These are phyloP conservation scores for Drosophila tani DNA, from an alignment of 1,140 invertebrate genomes.

Conservation along the genomic window DNA sequence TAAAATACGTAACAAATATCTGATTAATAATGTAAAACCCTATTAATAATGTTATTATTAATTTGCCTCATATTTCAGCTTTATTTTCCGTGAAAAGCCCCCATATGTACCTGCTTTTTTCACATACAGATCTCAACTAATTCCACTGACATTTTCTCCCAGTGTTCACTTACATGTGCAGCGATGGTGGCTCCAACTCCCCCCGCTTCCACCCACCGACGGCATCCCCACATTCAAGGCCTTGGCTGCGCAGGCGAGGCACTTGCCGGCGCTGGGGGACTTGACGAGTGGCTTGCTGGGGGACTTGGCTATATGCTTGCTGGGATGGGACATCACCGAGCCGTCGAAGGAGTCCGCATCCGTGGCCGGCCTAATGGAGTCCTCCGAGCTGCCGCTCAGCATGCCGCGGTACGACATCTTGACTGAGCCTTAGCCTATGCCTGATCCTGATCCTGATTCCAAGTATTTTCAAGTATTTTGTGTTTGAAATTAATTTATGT, in stretches of 20 bases:
- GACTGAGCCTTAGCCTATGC: not conserved
- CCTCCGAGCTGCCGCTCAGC: constrained; percentile 43
- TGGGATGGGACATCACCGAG: constrained; percentile 6
- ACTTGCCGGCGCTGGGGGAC: constrained; percentile 3
- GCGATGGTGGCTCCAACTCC: too few relatives aligned
- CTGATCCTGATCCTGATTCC: not conserved
- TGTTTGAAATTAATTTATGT: not conserved
- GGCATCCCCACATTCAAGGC: not conserved
- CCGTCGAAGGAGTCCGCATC: constrained; percentile 61
- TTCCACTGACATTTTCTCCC: not conserved
- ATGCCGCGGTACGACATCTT: constrained; percentile 71
- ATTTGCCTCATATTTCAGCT: not conserved
- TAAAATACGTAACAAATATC: too few relatives aligned
- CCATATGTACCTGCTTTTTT: not conserved
- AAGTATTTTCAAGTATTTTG: not conserved
- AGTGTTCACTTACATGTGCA: constrained; percentile 16
- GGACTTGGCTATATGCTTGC: not conserved
- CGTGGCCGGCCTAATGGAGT: not conserved
- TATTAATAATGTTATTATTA: not conserved
- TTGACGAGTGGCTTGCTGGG: not conserved
- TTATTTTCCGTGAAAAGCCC: not conserved
- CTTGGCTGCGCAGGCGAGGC: not conserved
- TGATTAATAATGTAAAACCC: not conserved
- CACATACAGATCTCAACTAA: too few relatives aligned
- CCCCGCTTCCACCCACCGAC: too few relatives aligned